phyloP scores from a whole-genome alignment of 2,113 vertebrate genomes.

The Anoura caudifer region DNA sequence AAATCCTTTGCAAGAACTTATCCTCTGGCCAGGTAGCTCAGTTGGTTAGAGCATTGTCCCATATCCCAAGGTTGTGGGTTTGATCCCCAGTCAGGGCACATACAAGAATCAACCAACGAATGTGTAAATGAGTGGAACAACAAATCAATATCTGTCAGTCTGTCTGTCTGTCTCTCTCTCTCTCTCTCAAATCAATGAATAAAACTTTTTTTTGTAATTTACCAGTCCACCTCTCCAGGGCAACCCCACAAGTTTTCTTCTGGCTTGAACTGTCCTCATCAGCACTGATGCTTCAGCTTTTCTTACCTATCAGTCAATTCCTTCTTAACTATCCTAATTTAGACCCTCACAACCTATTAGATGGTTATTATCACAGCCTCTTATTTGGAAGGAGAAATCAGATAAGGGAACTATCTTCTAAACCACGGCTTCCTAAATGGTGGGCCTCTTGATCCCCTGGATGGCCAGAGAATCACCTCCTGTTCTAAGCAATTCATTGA shows the following conservation, averaged over 20 bases:
- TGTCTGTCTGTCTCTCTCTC: too few relatives aligned
- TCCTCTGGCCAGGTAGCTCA: too few relatives aligned
- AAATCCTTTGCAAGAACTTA: background rate
- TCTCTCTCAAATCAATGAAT: too few relatives aligned
- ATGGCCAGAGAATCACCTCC: background rate
- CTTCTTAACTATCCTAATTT: background rate
- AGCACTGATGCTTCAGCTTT: background rate
- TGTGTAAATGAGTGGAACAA: too few relatives aligned
- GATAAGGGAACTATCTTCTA: background rate
- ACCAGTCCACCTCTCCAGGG: background rate
- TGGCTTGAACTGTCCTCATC: background rate
- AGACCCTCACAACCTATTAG: background rate
- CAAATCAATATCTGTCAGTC: too few relatives aligned
- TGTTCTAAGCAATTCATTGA: background rate
- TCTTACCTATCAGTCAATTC: background rate
- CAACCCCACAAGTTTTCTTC: background rate
- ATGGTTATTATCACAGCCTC: background rate
- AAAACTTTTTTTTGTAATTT: background rate
- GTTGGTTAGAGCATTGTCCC: too few relatives aligned
- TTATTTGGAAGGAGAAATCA: background rate
- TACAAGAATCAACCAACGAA: too few relatives aligned
- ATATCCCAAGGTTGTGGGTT: too few relatives aligned
- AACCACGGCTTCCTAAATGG: background rate
- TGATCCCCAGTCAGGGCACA: too few relatives aligned
- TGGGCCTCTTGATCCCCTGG: background rate